These are phyloP conservation scores for Anadara kagoshimensis DNA, from an alignment of 1,140 invertebrate genomes.

Conservation along the genomic window DNA sequence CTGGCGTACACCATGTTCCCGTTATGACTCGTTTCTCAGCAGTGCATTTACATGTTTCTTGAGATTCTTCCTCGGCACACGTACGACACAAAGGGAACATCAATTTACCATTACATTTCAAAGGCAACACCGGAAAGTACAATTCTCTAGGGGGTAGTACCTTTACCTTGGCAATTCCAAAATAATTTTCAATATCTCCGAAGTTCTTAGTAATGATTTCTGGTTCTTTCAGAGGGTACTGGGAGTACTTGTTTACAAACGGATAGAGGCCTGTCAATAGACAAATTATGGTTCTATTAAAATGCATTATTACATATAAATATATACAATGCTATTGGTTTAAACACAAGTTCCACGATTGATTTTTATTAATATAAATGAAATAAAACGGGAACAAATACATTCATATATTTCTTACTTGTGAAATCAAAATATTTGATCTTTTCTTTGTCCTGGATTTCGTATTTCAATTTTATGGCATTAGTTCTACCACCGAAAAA, in stretches of 20 bases:
- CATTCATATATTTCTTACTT: background rate
- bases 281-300: too few relatives aligned
- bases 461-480: slow-evolving; percentile 5
- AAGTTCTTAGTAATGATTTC: slow-evolving; percentile 22
- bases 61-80: slow-evolving; percentile 24
- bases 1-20: slow-evolving; percentile 70
- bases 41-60: slow-evolving; percentile 21
- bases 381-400: background rate
- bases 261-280: slow-evolving; percentile 27
- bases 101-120: slow-evolving; percentile 28
- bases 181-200: slow-evolving; percentile 7
- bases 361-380: background rate
- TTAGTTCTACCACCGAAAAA: slow-evolving; percentile 26
- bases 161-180: slow-evolving; percentile 31
- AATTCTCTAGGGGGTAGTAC: slow-evolving; percentile 23
- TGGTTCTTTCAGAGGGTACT: slow-evolving; percentile 20
- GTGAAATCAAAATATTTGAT: slow-evolving; percentile 18
- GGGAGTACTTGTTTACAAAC: slow-evolving; percentile 22
- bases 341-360: background rate
- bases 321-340: background rate
- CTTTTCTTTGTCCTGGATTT: slow-evolving; percentile 1
- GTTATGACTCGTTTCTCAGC: slow-evolving; percentile 55
- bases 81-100: slow-evolving; percentile 33
- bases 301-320: background rate
- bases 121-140: slow-evolving; percentile 35